Evolutionary conservation across 2,797 vertebrate species (phyloP).

Genomic region (Typhlichthys subterraneus): DNA sequence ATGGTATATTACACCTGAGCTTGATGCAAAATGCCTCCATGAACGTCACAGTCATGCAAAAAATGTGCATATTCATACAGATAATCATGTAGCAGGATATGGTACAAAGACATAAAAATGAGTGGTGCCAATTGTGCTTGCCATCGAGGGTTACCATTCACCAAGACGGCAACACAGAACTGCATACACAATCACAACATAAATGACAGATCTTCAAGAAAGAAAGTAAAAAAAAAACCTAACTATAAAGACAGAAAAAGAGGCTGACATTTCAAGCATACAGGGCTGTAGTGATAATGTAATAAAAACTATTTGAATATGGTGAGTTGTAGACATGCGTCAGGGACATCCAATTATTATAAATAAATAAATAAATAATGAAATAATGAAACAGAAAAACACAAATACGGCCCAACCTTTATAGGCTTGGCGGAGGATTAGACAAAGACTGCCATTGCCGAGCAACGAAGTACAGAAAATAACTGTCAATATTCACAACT

Average conservation of each 20-base stretch:
- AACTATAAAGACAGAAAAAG: not conserved
- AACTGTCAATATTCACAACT: not conserved
- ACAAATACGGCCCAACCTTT: not conserved
- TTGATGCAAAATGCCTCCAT: constrained; percentile 47
- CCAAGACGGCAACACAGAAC: constrained; percentile 8
- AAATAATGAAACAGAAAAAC: constrained; percentile 15
- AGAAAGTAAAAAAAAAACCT: not conserved
- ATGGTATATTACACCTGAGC: constrained; percentile 57
- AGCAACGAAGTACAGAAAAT: constrained; percentile 32
- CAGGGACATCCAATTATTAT: constrained; percentile 22
- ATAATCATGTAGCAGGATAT: constrained; percentile 15
- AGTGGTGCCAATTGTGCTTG: too few species aligned
- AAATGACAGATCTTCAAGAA: not conserved
- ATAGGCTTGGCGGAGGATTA: constrained; percentile 12
- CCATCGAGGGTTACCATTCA: too few species aligned
- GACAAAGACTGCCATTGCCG: constrained; percentile 33
- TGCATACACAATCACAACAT: not conserved
- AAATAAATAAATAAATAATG: not conserved
- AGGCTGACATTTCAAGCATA: not conserved
- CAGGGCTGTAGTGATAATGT: not conserved
- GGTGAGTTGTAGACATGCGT: constrained; percentile 3
- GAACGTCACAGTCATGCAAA: constrained; percentile 29
- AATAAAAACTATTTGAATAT: constrained; percentile 4
- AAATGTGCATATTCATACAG: constrained; percentile 26
- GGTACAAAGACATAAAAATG: too few species aligned